Percentiles rank a stretch among this genome's conserved stretches.
phyloP scores from a whole-genome alignment of 2,797 vertebrate genomes.

The Sphenopsis melanotis region DNA sequence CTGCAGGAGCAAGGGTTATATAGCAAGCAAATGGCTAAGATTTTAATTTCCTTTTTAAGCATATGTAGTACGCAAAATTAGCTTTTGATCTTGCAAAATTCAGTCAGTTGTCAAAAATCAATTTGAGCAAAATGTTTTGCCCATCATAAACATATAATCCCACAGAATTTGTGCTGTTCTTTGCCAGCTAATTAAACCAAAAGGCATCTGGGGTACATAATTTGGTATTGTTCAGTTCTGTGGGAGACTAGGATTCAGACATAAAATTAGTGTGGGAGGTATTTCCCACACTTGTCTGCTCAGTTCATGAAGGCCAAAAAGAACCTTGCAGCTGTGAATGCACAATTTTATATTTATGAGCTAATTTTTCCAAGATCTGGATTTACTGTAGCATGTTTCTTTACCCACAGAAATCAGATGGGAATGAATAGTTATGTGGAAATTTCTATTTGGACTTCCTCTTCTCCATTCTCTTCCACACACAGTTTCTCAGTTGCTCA shows the following conservation, averaged over 20 bases:
- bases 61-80: not conserved
- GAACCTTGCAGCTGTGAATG: not conserved
- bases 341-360: not conserved
- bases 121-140: not conserved
- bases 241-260: not conserved
- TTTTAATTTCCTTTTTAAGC: not conserved
- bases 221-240: not conserved
- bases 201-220: not conserved
- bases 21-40: not conserved
- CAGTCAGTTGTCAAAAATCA: not conserved
- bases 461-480: not conserved
- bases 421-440: not conserved
- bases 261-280: not conserved
- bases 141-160: not conserved
- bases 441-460: not conserved
- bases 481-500: not conserved
- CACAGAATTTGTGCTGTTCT: not conserved
- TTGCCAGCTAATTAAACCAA: constrained; percentile 2
- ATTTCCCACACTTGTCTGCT: not conserved
- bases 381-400: not conserved
- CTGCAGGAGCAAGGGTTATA: not conserved
- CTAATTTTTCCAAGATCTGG: not conserved
- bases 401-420: not conserved
- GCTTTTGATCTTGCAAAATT: not conserved
- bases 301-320: not conserved